phyloP scores from a whole-genome alignment of 2,888 invertebrate species.

The Agrochola litura region DNA sequence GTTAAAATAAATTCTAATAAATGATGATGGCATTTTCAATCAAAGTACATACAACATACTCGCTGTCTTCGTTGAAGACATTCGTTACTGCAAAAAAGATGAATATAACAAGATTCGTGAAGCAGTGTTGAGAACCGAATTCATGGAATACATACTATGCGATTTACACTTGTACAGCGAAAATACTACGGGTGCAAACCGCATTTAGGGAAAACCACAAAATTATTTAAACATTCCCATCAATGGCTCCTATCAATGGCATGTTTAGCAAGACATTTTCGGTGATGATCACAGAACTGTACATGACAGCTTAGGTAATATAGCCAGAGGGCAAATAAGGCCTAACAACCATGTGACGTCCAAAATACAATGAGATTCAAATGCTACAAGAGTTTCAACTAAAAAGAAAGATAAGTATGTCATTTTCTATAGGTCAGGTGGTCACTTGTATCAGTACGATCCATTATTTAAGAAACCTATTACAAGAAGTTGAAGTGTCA shows the following conservation, averaged over 20 bases:
- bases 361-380: slow-evolving; percentile 29
- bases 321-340: slow-evolving; percentile 25
- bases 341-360: background rate
- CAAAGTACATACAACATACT: background rate
- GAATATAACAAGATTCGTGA: background rate
- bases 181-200: background rate
- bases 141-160: background rate
- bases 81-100: background rate
- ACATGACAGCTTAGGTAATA: slow-evolving; percentile 14
- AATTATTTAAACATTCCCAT: background rate
- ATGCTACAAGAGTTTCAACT: slow-evolving; percentile 17
- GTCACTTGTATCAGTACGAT: slow-evolving; percentile 14
- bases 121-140: background rate
- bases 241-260: background rate
- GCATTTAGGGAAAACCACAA: background rate
- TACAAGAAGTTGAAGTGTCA: slow-evolving; percentile 18
- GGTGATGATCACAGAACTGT: background rate
- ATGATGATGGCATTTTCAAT: background rate
- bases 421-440: slow-evolving; percentile 22
- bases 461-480: slow-evolving; percentile 13
- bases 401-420: slow-evolving; percentile 5
- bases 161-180: background rate
- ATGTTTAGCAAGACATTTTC: background rate
- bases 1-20: background rate
- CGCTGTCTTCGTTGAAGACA: background rate